phyloP scores from a whole-genome alignment of 2,888 invertebrate genomes.

The Limnephilus lunatus region DNA sequence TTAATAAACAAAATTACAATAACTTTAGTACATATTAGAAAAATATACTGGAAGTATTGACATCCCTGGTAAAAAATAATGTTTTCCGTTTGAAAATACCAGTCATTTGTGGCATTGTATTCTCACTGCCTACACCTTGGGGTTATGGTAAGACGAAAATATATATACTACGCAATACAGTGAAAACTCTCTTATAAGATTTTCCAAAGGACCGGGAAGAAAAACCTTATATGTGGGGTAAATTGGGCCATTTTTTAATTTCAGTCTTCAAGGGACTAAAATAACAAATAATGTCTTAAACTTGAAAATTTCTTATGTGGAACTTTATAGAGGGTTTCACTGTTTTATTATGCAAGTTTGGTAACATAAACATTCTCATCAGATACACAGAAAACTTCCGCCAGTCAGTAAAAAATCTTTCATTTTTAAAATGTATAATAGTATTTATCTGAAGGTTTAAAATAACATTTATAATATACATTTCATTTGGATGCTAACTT shows the following conservation, averaged over 20 bases:
- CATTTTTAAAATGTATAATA: neutral
- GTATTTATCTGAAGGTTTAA: neutral
- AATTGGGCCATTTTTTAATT: too few species aligned
- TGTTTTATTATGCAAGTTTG: neutral
- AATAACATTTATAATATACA: slow-evolving; percentile 2
- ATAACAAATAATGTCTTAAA: too few species aligned
- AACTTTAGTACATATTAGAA: neutral
- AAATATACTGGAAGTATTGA: neutral
- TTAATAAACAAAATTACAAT: neutral
- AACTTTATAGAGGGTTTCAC: too few species aligned
- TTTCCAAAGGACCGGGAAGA: too few species aligned
- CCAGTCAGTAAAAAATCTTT: neutral
- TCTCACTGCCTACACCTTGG: neutral
- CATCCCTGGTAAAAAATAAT: neutral
- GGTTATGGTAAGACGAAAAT: neutral
- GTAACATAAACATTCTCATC: neutral
- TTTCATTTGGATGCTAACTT: neutral
- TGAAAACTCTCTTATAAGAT: too few species aligned
- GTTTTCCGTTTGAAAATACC: neutral
- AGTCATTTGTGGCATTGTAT: neutral
- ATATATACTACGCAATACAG: neutral
- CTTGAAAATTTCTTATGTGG: too few species aligned
- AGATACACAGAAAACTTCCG: neutral
- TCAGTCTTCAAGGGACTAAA: too few species aligned
- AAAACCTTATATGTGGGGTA: too few species aligned